phyloP scores from a whole-genome alignment of 2,113 vertebrate species.

The Ornithorhynchus anatinus region DNA sequence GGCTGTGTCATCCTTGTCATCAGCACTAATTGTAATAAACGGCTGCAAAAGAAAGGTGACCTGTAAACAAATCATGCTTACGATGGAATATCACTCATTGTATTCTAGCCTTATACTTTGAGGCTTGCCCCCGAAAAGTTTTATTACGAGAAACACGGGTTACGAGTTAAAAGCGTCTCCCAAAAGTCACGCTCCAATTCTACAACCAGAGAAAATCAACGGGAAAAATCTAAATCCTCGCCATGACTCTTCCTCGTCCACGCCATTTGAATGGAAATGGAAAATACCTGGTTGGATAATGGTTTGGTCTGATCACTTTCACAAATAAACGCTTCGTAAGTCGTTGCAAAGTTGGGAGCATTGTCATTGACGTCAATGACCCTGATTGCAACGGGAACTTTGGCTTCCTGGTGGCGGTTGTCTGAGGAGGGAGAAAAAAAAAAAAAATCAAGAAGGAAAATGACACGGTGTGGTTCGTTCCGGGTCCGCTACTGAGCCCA shows the following conservation, averaged over 20 bases:
- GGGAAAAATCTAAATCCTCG: background rate
- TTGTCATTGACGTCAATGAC: constrained; percentile 93
- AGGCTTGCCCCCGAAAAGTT: background rate
- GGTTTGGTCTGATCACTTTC: constrained; percentile 85
- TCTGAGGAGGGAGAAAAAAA: constrained; percentile 72
- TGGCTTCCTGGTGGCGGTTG: constrained; percentile 89
- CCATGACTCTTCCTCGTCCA: background rate
- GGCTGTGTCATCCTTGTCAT: constrained; percentile 93
- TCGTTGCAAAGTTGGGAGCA: constrained; percentile 85
- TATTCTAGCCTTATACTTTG: background rate
- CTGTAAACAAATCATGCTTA: constrained; percentile 50
- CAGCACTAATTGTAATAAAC: constrained; percentile 87
- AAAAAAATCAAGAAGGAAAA: constrained; percentile 11
- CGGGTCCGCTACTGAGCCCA: no score
- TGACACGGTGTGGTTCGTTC: background rate
- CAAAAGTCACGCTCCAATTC: background rate
- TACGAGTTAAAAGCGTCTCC: background rate
- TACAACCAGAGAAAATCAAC: background rate
- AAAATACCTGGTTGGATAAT: constrained; percentile 85
- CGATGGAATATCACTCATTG: constrained; percentile 8
- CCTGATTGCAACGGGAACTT: constrained; percentile 91
- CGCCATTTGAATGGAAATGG: fast-evolving
- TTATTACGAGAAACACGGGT: background rate
- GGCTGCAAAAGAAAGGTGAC: constrained; percentile 72
- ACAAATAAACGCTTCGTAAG: constrained; percentile 91